These are phyloP conservation scores for Phragmatobia fuliginosa DNA, from an alignment of 2,888 invertebrate species.

Conservation along the genomic window DNA sequence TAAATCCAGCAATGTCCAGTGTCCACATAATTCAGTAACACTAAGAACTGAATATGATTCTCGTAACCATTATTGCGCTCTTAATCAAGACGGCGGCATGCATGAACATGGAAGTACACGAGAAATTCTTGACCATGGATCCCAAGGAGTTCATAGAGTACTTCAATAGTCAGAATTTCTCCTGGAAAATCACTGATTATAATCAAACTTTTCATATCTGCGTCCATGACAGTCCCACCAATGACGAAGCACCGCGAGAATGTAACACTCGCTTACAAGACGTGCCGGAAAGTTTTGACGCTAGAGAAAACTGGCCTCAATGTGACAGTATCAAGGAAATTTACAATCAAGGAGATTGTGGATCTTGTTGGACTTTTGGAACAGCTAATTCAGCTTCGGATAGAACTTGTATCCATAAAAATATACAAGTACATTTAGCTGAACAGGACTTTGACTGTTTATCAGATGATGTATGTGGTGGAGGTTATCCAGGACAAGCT, in stretches of 20 bases:
- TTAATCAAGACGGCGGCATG: constrained; percentile 4
- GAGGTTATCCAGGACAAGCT: fast-evolving
- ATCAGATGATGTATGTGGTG: fast-evolving
- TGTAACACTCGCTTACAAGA: neutral
- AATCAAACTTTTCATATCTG: neutral
- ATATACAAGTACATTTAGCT: constrained; percentile 22
- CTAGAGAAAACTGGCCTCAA: constrained; percentile 26
- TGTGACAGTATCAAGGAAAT: constrained; percentile 31
- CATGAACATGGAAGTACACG: constrained; percentile 14
- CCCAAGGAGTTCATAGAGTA: constrained; percentile 30
- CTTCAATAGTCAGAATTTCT: constrained; percentile 32
- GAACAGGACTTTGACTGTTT: constrained; percentile 34
- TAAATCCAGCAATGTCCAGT: too few relatives aligned
- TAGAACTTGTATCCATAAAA: constrained; percentile 38
- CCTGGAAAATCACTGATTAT: constrained; percentile 28
- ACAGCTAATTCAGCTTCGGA: constrained; percentile 32
- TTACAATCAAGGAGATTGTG: constrained; percentile 22
- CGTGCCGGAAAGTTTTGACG: constrained; percentile 32
- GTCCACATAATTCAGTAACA: too few relatives aligned
- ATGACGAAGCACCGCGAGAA: neutral
- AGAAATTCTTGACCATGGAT: constrained; percentile 17
- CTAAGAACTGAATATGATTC: too few relatives aligned
- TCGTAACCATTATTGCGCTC: neutral
- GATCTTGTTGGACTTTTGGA: constrained; percentile 39
- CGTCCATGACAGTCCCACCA: neutral